Conservation (phyloP, 2,888 invertebrate species). For the Aleiodes testaceus region DNA sequence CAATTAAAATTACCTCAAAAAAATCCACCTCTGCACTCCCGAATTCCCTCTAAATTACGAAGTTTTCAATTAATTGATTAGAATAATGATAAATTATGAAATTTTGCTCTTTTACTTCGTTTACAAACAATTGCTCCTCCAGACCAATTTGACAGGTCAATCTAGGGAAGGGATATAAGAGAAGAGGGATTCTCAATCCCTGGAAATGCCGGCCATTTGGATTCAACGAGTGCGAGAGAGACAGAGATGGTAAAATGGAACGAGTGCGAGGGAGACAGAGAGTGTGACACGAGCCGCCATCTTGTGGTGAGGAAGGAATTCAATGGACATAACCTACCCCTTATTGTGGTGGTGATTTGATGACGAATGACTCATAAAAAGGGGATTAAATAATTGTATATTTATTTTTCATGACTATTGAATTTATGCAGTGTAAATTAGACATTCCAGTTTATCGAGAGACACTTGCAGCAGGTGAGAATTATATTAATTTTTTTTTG, state of each 20-base stretch:
- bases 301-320: neutral
- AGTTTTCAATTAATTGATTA: neutral
- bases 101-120: constrained; percentile 61
- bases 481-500: too few species aligned
- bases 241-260: too few species aligned
- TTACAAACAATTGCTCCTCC: constrained; percentile 64
- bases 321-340: constrained; percentile 13
- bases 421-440: constrained; percentile 9
- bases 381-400: neutral
- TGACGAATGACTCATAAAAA: constrained; percentile 21
- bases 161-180: constrained; percentile 45
- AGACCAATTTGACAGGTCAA: constrained; percentile 63
- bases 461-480: constrained; percentile 2
- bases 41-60: neutral
- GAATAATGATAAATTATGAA: constrained; percentile 8
- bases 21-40: neutral
- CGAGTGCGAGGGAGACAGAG: constrained; percentile 1
- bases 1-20: neutral
- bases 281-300: neutral
- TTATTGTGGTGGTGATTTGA: neutral
- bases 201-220: constrained; percentile 32
- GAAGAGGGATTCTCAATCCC: constrained; percentile 34
- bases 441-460: constrained; percentile 3
- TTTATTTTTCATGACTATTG: constrained; percentile 27
- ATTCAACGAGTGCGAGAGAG: constrained; percentile 20